These are phyloP conservation scores for Cheilosia soror DNA, from an alignment of 2,888 invertebrate species.

Conservation along the genomic window DNA sequence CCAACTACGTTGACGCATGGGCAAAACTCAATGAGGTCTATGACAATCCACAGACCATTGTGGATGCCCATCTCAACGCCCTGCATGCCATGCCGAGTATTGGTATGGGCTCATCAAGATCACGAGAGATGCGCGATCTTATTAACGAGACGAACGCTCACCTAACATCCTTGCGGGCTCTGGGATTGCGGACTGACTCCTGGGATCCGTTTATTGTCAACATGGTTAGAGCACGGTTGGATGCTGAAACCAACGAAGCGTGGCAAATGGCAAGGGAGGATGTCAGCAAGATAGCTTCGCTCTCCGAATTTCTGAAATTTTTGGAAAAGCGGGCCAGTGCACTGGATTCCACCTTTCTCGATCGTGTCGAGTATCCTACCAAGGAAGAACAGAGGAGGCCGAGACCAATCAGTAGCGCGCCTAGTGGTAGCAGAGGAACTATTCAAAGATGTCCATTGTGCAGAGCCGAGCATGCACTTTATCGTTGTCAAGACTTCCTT, in stretches of 20 bases:
- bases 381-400: too few species aligned
- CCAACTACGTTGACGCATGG: slow-evolving; percentile 10
- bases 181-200: neutral
- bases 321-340: slow-evolving; percentile 2
- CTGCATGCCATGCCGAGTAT: slow-evolving; percentile 14
- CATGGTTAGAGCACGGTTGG: slow-evolving; percentile 17
- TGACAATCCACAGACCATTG: slow-evolving; percentile 30
- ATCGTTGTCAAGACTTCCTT: slow-evolving; percentile 1
- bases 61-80: slow-evolving; percentile 17
- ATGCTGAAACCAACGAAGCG: slow-evolving; percentile 26
- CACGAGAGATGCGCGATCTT: slow-evolving; percentile 5
- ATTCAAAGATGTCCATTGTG: neutral
- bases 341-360: slow-evolving; percentile 15
- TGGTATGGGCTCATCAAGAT: neutral
- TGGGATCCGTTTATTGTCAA: slow-evolving; percentile 21
- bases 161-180: neutral
- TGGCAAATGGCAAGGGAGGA: slow-evolving; percentile 27
- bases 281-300: slow-evolving; percentile 12
- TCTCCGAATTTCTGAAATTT: slow-evolving; percentile 11
- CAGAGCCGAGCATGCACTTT: neutral
- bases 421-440: neutral
- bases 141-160: slow-evolving; percentile 18
- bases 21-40: slow-evolving; percentile 8
- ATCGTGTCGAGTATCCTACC: neutral
- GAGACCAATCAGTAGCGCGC: too few species aligned